Conservation (phyloP, 2,113 vertebrate genomes). For the Leptodactylus fuscus region DNA sequence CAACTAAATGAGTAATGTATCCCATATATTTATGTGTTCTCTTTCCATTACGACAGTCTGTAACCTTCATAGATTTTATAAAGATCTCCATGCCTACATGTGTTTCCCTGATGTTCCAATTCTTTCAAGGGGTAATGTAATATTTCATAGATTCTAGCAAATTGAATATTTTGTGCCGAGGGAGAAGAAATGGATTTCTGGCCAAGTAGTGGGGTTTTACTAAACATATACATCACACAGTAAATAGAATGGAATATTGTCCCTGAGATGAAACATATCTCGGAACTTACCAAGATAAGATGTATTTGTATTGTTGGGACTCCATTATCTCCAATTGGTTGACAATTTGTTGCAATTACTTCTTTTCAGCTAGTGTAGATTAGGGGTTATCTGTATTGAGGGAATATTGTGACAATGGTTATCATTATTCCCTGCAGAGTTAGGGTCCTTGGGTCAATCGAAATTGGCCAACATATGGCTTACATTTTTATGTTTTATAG, state of each 20-base stretch:
- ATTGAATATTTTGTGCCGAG: not conserved
- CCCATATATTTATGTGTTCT: constrained; percentile 38
- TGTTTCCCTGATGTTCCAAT: not conserved
- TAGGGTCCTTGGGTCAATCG: too few relatives aligned
- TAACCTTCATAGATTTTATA: constrained; percentile 32
- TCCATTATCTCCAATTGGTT: too few relatives aligned
- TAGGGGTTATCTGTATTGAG: too few relatives aligned
- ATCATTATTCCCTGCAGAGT: too few relatives aligned
- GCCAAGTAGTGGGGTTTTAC: not conserved
- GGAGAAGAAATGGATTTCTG: not conserved
- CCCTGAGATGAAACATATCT: too few relatives aligned
- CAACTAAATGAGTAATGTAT: constrained; percentile 43
- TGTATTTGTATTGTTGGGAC: too few relatives aligned
- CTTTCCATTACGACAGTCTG: not conserved
- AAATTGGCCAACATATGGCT: too few relatives aligned
- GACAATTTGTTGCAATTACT: too few relatives aligned
- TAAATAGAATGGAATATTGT: not conserved
- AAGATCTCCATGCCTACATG: constrained; percentile 23
- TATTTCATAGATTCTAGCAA: constrained; percentile 17
- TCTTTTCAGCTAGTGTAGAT: too few relatives aligned
- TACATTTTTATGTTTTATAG: too few relatives aligned
- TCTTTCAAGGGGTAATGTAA: constrained; percentile 17
- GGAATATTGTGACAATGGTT: too few relatives aligned
- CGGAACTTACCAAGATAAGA: too few relatives aligned
- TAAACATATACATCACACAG: not conserved